These are phyloP conservation scores for Ceyx cyanopectus DNA, from an alignment of 2,113 vertebrate species.

Conservation along the genomic window DNA sequence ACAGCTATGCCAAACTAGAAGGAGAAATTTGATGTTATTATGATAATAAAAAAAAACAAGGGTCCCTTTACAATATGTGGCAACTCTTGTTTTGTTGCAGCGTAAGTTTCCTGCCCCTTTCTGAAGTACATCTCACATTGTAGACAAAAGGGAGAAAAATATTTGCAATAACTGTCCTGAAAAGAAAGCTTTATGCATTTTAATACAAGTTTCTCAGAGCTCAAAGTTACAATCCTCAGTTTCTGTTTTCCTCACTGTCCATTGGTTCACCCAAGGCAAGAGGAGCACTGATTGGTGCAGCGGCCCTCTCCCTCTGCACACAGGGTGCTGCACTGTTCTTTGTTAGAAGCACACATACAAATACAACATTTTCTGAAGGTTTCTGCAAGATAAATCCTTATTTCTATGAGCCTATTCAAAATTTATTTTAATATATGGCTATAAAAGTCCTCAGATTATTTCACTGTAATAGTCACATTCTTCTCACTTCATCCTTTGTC, in stretches of 20 bases:
- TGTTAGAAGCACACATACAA: background rate
- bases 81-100: background rate
- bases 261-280: background rate
- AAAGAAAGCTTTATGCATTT: background rate
- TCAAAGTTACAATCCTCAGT: fast-evolving
- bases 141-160: background rate
- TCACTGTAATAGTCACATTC: background rate
- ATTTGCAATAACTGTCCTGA: background rate
- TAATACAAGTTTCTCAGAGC: background rate
- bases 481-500: background rate
- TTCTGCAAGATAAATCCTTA: background rate
- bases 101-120: fast-evolving
- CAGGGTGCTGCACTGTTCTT: fast-evolving
- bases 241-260: no score
- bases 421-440: background rate
- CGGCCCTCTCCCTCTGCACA: background rate
- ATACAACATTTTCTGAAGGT: fast-evolving
- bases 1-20: background rate
- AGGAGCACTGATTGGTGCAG: fast-evolving
- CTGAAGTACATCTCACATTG: fast-evolving
- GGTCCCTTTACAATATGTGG: fast-evolving
- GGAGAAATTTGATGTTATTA: background rate
- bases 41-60: background rate
- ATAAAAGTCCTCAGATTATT: background rate
- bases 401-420: fast-evolving